Percentiles rank a stretch among this genome's conserved stretches.
Conservation (phyloP, 2,888 invertebrate species). For the Agapetus fuscipes region DNA sequence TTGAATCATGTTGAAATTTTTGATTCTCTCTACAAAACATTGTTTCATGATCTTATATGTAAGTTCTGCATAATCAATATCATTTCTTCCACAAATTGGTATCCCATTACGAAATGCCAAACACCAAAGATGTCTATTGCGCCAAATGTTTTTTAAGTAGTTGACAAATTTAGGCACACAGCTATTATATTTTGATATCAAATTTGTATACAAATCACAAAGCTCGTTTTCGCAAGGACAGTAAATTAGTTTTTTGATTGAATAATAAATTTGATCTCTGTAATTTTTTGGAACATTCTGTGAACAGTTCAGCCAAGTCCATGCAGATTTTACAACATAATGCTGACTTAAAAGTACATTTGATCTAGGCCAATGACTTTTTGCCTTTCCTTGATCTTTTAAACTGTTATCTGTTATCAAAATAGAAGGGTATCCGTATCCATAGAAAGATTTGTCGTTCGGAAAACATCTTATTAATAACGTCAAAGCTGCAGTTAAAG, state of each 20-base stretch:
- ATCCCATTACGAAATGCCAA: slow-evolving; percentile 15
- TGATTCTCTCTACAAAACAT: slow-evolving; percentile 13
- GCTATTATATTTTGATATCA: slow-evolving; percentile 10
- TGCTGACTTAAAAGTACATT: slow-evolving; percentile 11
- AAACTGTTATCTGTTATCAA: slow-evolving; percentile 12
- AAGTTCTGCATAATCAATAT: slow-evolving; percentile 12
- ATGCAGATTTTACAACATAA: slow-evolving; percentile 10
- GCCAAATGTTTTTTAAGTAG: slow-evolving; percentile 16
- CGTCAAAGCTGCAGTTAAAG: slow-evolving; percentile 9
- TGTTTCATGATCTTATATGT: slow-evolving; percentile 19
- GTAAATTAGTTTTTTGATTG: slow-evolving; percentile 13
- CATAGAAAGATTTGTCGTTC: slow-evolving; percentile 12
- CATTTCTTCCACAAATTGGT: slow-evolving; percentile 5
- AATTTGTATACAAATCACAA: slow-evolving; percentile 7
- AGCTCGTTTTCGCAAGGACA: slow-evolving; percentile 14
- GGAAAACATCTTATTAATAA: slow-evolving; percentile 14
- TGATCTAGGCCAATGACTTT: slow-evolving; percentile 14
- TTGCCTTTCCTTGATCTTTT: slow-evolving; percentile 10
- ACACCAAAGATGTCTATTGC: slow-evolving; percentile 14
- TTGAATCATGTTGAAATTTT: slow-evolving; percentile 13
- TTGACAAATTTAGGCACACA: slow-evolving; percentile 13
- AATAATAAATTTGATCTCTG: slow-evolving; percentile 15
- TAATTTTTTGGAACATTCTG: slow-evolving; percentile 15
- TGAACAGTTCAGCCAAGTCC: slow-evolving; percentile 16
- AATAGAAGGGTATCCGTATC: slow-evolving; percentile 10